Evolutionary conservation across 2,113 vertebrate species (phyloP).

Genomic region (Gymnobelideus leadbeateri): DNA sequence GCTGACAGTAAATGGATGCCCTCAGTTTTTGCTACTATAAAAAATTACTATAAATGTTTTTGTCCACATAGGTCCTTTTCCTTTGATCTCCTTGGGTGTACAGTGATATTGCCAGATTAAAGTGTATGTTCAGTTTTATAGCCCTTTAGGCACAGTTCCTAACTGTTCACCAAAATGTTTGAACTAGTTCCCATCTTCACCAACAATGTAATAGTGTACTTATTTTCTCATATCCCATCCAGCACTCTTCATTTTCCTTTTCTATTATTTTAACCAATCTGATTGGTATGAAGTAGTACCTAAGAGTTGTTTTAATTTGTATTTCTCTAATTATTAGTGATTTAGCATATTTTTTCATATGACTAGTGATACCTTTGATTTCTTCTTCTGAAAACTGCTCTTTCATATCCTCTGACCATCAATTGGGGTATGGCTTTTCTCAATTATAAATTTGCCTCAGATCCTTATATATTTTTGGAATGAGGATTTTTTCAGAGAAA

Average conservation of each 20-base stretch:
- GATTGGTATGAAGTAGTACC: neutral
- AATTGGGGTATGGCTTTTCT: neutral
- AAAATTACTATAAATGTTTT: neutral
- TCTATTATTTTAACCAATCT: neutral
- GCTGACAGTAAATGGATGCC: too few species aligned
- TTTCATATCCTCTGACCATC: neutral
- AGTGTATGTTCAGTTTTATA: neutral
- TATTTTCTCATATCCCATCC: neutral
- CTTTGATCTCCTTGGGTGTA: neutral
- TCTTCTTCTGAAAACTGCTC: neutral
- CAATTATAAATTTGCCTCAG: too few species aligned
- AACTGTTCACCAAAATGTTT: neutral
- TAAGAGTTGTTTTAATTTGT: neutral
- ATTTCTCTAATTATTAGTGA: neutral
- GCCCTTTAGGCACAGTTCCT: neutral
- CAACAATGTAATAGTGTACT: neutral
- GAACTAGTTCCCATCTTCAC: neutral
- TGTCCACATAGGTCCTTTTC: neutral
- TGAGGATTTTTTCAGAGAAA: too few species aligned
- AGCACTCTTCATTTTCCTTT: neutral
- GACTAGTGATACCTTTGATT: neutral
- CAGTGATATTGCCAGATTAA: neutral
- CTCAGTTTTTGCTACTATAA: neutral
- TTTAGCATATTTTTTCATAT: neutral
- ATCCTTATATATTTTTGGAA: too few species aligned